Base-by-base conservation (phyloP, 2,797 vertebrate genomes). In the Myotis daubentonii region DNA sequence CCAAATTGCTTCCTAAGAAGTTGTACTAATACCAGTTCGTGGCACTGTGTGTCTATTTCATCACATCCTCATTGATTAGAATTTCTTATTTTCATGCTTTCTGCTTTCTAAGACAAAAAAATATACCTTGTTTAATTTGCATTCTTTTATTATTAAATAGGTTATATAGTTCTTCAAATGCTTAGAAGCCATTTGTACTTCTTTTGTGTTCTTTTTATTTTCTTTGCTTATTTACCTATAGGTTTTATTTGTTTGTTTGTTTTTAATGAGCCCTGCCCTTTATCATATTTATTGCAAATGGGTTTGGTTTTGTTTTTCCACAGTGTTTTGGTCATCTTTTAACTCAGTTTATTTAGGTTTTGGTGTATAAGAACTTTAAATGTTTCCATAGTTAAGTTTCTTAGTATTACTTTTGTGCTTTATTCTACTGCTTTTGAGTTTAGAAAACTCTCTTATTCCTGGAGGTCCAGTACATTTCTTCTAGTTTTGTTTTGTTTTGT, bases 81-180 rank as follows among this genome's bases (percentile, higher is more conserved):
- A 65, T 86, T 53, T 96, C 51, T 90, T 87, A 78, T 82, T 92
- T 90, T 83, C 89, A 17, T 88, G 22, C 41, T 94, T 94, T 95
- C n/a, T 7, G 22, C 68, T 87, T 84, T 93, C 11, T 83, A 83
- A 89, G 38, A 87, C 25, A 91, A 97, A 86, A 86, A 83, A 65
- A 74, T 74, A 12, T 75, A 75, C 38, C 30, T 74, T 90, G 23
- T 90, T 75, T 93, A 83, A 74, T 89, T 91, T 94, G 30, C n/a
- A 83, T 62, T 57, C 38, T 92, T 86, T 80, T 25, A 89, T 92
- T 85, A 66, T 71, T 87, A 88, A 89, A 70, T 38, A 65, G 6
- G 23, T 87, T 36, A 68, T 11, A n/a, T 51, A 23, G 17, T 92
- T 90, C 44, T 94, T 62, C 17, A 93, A 47, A 84, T 81, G 60